Percentiles rank a stretch among this genome's conserved stretches.
Conservation (phyloP, 2,113 vertebrate genomes). For the Steatornis caripensis region DNA sequence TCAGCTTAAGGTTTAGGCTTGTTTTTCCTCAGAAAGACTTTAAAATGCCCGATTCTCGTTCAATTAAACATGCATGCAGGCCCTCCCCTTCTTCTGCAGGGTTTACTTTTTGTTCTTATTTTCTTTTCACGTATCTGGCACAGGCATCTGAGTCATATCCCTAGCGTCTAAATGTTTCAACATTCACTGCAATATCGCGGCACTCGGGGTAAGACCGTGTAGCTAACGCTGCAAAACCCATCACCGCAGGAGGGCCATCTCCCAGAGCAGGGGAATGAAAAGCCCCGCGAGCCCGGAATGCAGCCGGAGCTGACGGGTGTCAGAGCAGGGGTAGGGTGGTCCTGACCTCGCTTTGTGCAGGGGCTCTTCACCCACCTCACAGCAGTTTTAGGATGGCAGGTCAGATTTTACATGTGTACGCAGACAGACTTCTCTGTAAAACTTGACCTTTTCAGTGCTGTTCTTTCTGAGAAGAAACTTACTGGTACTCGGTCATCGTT, state of each 20-base stretch:
- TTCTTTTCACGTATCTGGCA: not conserved
- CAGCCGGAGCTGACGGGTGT: not conserved
- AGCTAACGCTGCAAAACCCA: not conserved
- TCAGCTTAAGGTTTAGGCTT: not conserved
- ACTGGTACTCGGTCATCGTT: not conserved
- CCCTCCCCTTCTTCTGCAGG: not conserved
- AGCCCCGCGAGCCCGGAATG: accelerated
- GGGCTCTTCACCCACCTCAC: not conserved
- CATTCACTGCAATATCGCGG: not conserved
- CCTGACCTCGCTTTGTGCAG: not conserved
- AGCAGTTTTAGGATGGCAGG: not conserved
- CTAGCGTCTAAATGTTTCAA: not conserved
- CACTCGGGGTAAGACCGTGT: not conserved
- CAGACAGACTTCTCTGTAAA: not conserved
- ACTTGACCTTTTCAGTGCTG: not conserved
- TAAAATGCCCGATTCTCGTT: not conserved
- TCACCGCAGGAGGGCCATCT: not conserved
- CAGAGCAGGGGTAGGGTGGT: not conserved
- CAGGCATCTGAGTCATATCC: not conserved
- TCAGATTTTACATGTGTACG: not conserved
- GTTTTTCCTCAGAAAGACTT: not conserved
- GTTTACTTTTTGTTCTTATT: not conserved
- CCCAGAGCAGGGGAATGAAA: accelerated
- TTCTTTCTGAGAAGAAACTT: not conserved
- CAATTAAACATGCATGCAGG: not conserved